Evolutionary conservation across 1,140 invertebrate species (phyloP).

Genomic region (Probaryconus sp.): DNA sequence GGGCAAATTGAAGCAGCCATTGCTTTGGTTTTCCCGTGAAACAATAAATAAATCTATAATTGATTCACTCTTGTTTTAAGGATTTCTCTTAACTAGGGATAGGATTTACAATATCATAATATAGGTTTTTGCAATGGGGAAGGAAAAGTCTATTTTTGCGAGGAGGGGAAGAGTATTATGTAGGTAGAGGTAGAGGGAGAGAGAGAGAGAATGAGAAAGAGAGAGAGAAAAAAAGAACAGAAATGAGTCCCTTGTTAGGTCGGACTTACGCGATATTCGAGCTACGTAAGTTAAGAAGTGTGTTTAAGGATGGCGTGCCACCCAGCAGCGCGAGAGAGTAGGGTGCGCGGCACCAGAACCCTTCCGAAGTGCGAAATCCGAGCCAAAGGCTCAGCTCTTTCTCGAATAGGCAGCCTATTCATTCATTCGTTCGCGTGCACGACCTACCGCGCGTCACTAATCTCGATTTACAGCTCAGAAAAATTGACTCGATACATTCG

Average conservation of each 20-base stretch:
- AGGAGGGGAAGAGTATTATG: too few species aligned
- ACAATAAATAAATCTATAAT: too few species aligned
- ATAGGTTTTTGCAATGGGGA: too few species aligned
- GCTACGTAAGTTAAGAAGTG: conserved; percentile 59
- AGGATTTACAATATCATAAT: too few species aligned
- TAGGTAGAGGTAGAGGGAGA: conserved; percentile 9
- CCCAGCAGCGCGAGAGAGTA: conserved; percentile 58
- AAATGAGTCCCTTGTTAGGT: conserved; percentile 55
- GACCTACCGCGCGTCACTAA: conserved; percentile 71
- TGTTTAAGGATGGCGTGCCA: conserved; percentile 65
- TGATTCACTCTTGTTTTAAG: too few species aligned
- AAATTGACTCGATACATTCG: conserved; percentile 66
- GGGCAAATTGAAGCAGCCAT: conserved; percentile 43
- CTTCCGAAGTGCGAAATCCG: conserved; percentile 68
- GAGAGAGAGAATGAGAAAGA: conserved; percentile 4
- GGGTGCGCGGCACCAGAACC: conserved; percentile 46
- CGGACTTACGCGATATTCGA: conserved; percentile 61
- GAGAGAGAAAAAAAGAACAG: conserved; percentile 27
- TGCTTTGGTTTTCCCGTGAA: conserved; percentile 29
- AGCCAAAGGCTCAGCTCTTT: conserved; percentile 58
- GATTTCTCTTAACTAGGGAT: too few species aligned
- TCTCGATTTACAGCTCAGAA: conserved; percentile 66
- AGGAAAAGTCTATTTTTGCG: too few species aligned
- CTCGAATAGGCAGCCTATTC: conserved; percentile 60
- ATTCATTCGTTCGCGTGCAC: conserved; percentile 64